Evolutionary conservation across 2,113 vertebrate species (phyloP), one percentile per base, ranked within the genome.

Genomic region (Amblyopsis rosae): DNA sequence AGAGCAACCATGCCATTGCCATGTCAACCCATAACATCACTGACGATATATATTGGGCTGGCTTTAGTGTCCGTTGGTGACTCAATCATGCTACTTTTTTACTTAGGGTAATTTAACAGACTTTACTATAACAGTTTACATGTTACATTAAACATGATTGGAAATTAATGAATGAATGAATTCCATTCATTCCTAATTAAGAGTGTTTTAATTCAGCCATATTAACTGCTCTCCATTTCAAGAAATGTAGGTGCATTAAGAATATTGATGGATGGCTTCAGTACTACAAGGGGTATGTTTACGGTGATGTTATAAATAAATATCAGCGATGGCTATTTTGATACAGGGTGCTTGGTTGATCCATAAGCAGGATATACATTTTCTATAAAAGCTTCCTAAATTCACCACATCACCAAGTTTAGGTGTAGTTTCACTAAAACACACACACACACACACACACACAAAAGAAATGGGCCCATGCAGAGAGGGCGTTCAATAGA

Each of bases 361-460:
- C 65, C 59, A 74, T 60, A 59, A 50, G 45, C n/a, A 46, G 62
- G 16, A 26, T 26, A 26, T 26, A 26, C 6, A 3, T 62, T 60
- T 69, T 54, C 41, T 57, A 64, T 17, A 1, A 65, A 26, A 26
- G 19, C 35, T 48, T 48, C 70, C 62, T 59, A 9, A 65, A 67
- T 62, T 61, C 57, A 16, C 69, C 32, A 50, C 69, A 70, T 75
- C 66, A 63, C 64, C 16, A 26, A 12, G 26, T 12, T 58, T 58
- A 12, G 26, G 65, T 33, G 46, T 70, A 69, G 69, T 81, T 67
- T 72, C 49, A 59, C 33, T 69, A 49, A 60, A 82, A 79, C 79
- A 64, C 66, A 62, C 19, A 26, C 19, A 19, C 19, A 19, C 19
- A 19, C 19, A 19, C 19, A 19, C 19, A 19, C 19, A 19, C 19